Evolutionary conservation across 2,113 vertebrate genomes (phyloP), one percentile per base, ranked within the genome.

Genomic region (Megaptera novaeangliae): DNA sequence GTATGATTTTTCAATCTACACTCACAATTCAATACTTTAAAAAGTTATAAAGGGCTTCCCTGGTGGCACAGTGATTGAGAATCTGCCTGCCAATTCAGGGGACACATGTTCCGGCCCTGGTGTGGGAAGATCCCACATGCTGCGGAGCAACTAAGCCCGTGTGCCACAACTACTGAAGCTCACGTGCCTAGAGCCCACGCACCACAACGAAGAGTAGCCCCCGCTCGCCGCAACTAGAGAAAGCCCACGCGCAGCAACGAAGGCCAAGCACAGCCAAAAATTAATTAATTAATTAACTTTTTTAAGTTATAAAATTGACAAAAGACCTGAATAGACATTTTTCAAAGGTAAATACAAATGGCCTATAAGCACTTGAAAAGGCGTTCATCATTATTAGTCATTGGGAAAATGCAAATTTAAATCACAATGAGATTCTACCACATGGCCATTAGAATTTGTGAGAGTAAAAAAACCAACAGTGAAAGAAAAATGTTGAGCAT

Each of bases 181-280:
- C 52, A 52, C 1, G 5, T 0, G 1, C 52, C 52, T 52, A 17
- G 52, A 52, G 52, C 52, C 52, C 17, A 1, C 52, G 1, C 52
- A 52, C 52, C 52, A 52, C 52, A 52, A 52, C 5, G 0, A 52
- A 52, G 52, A 52, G 52, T 52, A 52, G 52, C 52, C 52, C 52
- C 52, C 5, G 52, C 52, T 52, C 5, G 5, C 52, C 15, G 1
- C 15, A 52, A 52, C 52, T 52, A 52, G 52, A 52, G 52, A 18
- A 52, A 52, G 52, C 52, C 15, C 52, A 52, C 5, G 0, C 3
- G 17, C 52, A 52, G 52, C 52, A 52, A 18, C 5, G 1, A 52
- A 52, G 15, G 52, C 52, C 52, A 52, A 52, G 6, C 52, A 52
- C 15, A 52, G 52, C 52, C 52, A 17, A 18, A 52, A 52, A 52